Evolutionary conservation across 2,113 vertebrate species (phyloP).

Genomic region (Daboia siamensis): DNA sequence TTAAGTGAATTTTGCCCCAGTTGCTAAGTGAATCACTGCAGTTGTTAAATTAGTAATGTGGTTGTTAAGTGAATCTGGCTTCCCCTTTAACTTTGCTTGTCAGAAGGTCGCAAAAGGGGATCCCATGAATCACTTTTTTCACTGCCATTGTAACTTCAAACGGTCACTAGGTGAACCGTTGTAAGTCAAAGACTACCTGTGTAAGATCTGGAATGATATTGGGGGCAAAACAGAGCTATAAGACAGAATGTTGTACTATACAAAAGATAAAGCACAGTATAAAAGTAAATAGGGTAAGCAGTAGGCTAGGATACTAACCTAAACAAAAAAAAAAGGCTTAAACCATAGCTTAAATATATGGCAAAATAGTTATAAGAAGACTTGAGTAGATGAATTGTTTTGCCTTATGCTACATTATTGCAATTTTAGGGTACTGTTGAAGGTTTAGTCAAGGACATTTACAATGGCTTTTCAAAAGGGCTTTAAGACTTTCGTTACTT

Average conservation of each 20-base stretch:
- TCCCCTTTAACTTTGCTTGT: neutral
- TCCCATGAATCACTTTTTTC: no score
- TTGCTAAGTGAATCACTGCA: no score
- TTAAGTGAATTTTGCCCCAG: neutral
- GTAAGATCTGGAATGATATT: neutral
- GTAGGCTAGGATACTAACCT: neutral
- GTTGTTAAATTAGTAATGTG: no score
- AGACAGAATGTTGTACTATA: neutral
- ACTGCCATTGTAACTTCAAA: no score
- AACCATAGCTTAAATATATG: neutral
- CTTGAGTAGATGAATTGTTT: neutral
- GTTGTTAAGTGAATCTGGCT: neutral
- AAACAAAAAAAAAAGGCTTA: neutral
- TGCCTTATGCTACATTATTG: neutral
- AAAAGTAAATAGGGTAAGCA: neutral
- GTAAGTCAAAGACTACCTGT: neutral
- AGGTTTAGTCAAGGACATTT: neutral
- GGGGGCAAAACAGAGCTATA: neutral
- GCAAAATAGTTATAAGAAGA: neutral
- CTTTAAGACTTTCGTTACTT: neutral
- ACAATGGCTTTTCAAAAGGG: neutral
- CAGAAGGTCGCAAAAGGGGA: neutral
- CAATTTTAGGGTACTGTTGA: neutral
- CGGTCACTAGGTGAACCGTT: no score
- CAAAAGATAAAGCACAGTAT: neutral